Conservation (phyloP, 2,888 invertebrate species). For the Campoplex capitator region DNA sequence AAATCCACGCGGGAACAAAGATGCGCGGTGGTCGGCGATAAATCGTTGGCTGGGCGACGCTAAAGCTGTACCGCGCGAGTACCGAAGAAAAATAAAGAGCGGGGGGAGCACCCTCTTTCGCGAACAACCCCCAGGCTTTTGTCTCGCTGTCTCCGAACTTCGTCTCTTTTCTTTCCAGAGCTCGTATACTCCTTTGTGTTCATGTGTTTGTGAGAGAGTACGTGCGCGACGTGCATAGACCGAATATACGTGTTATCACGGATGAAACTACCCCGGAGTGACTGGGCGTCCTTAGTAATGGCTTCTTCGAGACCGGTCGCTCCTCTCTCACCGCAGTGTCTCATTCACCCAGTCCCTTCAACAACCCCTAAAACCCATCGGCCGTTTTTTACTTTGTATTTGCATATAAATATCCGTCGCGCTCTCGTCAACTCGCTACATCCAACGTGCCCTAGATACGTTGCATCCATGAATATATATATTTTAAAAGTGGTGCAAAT, state of each 20-base stretch:
- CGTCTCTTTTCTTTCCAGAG: constrained; percentile 37
- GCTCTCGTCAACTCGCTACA: constrained; percentile 47
- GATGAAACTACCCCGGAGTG: constrained; percentile 66
- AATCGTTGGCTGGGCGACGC: constrained; percentile 64
- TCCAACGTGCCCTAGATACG: constrained; percentile 20
- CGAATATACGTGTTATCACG: constrained; percentile 56
- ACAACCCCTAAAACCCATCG: constrained; percentile 65
- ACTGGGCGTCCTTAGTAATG: constrained; percentile 70
- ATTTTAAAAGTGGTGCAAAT: background rate
- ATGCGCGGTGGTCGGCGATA: constrained; percentile 63
- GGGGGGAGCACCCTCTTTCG: constrained; percentile 55
- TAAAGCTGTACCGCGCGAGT: constrained; percentile 61
- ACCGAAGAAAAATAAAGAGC: constrained; percentile 9
- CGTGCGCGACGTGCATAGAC: constrained; percentile 26
- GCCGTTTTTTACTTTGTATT: constrained; percentile 73
- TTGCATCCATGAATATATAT: background rate
- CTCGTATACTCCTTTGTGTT: constrained; percentile 13
- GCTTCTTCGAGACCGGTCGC: constrained; percentile 68
- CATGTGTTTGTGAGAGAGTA: constrained; percentile 10
- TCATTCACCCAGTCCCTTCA: constrained; percentile 59
- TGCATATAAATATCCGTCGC: constrained; percentile 78
- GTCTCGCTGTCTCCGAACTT: constrained; percentile 58
- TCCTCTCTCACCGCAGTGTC: constrained; percentile 52
- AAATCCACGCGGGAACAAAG: constrained; percentile 63
- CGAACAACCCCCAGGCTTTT: constrained; percentile 65